These are phyloP conservation scores for Eugnorisma glareosa DNA, from an alignment of 2,888 invertebrate species.

Conservation along the genomic window DNA sequence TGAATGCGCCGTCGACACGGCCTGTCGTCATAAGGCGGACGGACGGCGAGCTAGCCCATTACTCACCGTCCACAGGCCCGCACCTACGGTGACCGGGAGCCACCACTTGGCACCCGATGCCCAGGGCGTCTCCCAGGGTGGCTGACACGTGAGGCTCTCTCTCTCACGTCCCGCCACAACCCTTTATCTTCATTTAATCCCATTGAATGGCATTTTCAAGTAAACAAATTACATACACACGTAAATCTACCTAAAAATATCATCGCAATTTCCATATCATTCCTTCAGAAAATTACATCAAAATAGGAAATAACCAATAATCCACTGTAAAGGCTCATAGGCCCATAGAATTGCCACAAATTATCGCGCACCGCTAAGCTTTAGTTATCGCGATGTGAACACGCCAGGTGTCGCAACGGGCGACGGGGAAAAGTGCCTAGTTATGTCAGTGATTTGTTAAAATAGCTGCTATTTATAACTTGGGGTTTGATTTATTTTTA, in stretches of 20 bases:
- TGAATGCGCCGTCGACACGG: too few relatives aligned
- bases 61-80: too few relatives aligned
- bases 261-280: conserved; percentile 1
- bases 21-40: too few relatives aligned
- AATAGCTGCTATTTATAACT: conserved; percentile 32
- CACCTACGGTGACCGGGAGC: too few relatives aligned
- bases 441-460: conserved; percentile 42
- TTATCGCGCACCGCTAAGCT: conserved; percentile 44
- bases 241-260: background rate
- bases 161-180: too few relatives aligned
- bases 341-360: conserved; percentile 43
- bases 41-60: too few relatives aligned
- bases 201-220: too few relatives aligned
- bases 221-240: background rate
- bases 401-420: conserved; percentile 45
- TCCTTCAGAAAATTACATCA: background rate
- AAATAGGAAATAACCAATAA: conserved; percentile 24
- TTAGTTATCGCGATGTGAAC: conserved; percentile 50
- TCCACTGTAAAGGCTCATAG: conserved; percentile 8
- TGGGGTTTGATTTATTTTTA: conserved; percentile 19
- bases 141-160: too few relatives aligned
- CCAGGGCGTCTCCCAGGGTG: too few relatives aligned
- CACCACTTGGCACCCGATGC: too few relatives aligned
- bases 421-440: conserved; percentile 5
- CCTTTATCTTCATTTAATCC: too few relatives aligned